A percentile compares a stretch with the other conserved stretches of the same genome.
These are phyloP conservation scores for Tridacna gigas DNA, from an alignment of 2,888 invertebrate species.

Conservation along the genomic window DNA sequence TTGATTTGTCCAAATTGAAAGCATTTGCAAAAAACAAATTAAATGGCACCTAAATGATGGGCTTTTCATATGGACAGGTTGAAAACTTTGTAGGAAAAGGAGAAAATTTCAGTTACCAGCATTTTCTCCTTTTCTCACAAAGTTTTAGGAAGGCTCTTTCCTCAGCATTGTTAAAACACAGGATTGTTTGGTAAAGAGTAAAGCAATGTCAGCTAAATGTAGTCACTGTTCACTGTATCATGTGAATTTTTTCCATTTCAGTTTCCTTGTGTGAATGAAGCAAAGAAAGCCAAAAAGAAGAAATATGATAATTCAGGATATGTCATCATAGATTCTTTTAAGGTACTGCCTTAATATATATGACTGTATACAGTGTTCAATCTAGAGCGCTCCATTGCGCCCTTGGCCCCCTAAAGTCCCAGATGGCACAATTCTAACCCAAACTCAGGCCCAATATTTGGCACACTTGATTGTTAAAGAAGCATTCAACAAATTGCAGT, in stretches of 20 bases:
- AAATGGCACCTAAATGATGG: too few species aligned
- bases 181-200: not conserved
- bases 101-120: not conserved
- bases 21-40: too few species aligned
- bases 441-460: too few species aligned
- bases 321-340: conserved; percentile 69
- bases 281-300: conserved; percentile 76
- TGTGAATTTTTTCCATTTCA: conserved; percentile 58
- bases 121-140: conserved; percentile 1
- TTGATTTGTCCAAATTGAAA: too few species aligned
- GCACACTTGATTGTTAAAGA: too few species aligned
- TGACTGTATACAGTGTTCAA: too few species aligned
- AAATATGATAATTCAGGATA: conserved; percentile 76
- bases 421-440: too few species aligned
- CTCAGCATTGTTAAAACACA: not conserved
- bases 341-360: too few species aligned
- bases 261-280: conserved; percentile 77
- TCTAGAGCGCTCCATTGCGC: too few species aligned
- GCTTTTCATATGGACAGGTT: not conserved
- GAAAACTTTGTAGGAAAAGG: conserved; percentile 7
- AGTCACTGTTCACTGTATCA: not conserved
- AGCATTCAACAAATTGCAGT: too few species aligned
- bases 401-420: too few species aligned
- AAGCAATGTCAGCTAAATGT: not conserved
- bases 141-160: not conserved